A percentile compares a stretch with the other conserved stretches of the same genome.
phyloP scores from a whole-genome alignment of 2,113 vertebrate genomes.

The Tichodroma muraria region DNA sequence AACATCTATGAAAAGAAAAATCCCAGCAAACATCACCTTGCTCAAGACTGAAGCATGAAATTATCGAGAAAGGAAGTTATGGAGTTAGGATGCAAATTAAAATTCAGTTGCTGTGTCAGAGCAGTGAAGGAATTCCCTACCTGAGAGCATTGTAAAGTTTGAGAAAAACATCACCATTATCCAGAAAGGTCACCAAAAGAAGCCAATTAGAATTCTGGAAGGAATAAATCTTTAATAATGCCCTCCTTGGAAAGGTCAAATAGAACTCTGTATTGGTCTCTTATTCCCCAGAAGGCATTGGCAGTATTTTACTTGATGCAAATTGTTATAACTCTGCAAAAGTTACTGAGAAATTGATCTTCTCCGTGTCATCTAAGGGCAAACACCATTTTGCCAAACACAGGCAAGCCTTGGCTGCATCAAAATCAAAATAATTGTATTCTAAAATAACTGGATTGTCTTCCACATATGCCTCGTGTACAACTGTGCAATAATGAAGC shows the following conservation, averaged over 20 bases:
- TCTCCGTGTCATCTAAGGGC: neutral
- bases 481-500: neutral
- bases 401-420: neutral
- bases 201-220: slow-evolving; percentile 23
- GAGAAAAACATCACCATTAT: slow-evolving; percentile 11
- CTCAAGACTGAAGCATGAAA: neutral
- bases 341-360: neutral
- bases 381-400: neutral
- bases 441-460: neutral
- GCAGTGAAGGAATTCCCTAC: neutral
- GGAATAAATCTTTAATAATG: slow-evolving; percentile 37
- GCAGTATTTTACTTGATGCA: neutral
- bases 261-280: neutral
- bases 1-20: neutral
- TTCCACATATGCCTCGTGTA: neutral
- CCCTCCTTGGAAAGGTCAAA: slow-evolving; percentile 23
- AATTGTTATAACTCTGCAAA: neutral
- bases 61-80: neutral
- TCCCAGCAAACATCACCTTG: neutral
- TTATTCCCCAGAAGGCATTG: neutral
- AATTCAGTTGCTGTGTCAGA: neutral
- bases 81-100: neutral
- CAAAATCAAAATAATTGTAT: neutral
- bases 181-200: slow-evolving; percentile 41
- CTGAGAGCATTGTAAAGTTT: slow-evolving; percentile 16